Base-by-base conservation (phyloP, 2,113 vertebrate species). In the Sander vitreus region DNA sequence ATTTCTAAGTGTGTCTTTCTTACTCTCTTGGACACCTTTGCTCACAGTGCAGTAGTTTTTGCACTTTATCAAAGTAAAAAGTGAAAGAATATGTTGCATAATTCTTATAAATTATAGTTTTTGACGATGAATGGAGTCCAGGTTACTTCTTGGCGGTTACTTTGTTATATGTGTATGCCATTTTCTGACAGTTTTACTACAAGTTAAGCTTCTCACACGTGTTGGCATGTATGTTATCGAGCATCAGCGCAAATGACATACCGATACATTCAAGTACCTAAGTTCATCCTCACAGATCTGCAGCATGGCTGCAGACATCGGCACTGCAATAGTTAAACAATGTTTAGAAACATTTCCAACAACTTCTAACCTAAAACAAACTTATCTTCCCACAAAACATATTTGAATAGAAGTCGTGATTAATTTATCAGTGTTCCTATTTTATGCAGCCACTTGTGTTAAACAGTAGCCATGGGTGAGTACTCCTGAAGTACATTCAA, bases 11-110 rank as follows among this genome's bases (percentile, higher is more conserved):
- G 11, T 50, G 6, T 68, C 19, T 33, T 60, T 75, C 10, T 58
- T 18, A 69, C 58, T 72, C 65, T 57, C 54, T 50, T 67, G 47
- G 65, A 63, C 74, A 73, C 21, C 19, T 71, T 59, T 25, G 30
- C 10, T 43, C 8, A 43, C 39, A 6, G 57, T 3, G 23, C 55
- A 21, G 19, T n/a, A 50, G 21, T 65, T 70, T 60, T 80, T 30
- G 14, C 51, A 27, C 27, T 66, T 74, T 60, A 54, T 69, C 51
- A 74, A 55, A 81, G 60, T 77, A 75, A 55, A 80, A 65, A 70
- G 53, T 69, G 10, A 78, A 45, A 21, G 45, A 72, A 47, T 33
- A 11, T 27, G 8, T 58, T 45, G 19, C 11, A 53, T 73, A 16
- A 54, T 69, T 36, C 0, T n/a, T n/a, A n/a, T n/a, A n/a, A n/a